Conservation (phyloP, 2,888 invertebrate genomes). For the Fragum sueziense region DNA sequence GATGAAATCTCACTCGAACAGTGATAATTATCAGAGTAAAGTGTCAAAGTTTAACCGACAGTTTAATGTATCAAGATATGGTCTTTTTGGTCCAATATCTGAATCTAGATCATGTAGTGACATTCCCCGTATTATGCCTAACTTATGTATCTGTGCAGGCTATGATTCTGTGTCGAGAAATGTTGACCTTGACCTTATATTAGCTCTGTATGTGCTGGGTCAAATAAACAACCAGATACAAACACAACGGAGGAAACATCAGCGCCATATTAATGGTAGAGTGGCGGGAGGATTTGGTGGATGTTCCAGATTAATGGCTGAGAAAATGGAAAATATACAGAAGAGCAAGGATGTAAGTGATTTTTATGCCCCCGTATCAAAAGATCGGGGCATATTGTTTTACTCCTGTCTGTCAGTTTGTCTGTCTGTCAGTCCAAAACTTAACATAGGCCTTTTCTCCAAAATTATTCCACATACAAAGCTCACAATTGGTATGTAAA, state of each 20-base stretch:
- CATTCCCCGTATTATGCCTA: conserved; percentile 69
- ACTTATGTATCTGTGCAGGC: conserved; percentile 73
- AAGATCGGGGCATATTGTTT: no score
- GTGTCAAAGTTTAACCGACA: conserved; percentile 46
- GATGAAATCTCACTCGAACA: not conserved
- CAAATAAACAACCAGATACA: conserved; percentile 70
- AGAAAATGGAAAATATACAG: conserved; percentile 60
- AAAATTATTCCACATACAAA: no score
- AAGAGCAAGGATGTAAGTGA: conserved; percentile 49
- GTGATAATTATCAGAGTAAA: not conserved
- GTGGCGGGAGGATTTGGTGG: conserved; percentile 56
- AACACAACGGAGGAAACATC: conserved; percentile 46
- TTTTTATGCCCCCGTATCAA: no score
- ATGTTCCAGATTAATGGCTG: conserved; percentile 62
- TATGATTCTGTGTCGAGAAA: conserved; percentile 58
- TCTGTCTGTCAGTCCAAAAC: no score
- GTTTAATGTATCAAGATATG: conserved; percentile 58
- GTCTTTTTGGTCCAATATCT: conserved; percentile 62
- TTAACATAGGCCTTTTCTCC: no score
- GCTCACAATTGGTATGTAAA: no score
- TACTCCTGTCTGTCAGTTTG: no score
- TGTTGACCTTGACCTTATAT: conserved; percentile 54
- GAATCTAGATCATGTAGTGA: conserved; percentile 64
- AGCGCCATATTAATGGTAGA: not conserved
- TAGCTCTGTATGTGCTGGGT: conserved; percentile 71